A percentile compares a stretch with the other conserved stretches of the same genome.
Evolutionary conservation across 2,797 vertebrate species (phyloP).

Genomic region (Oreortyx pictus): DNA sequence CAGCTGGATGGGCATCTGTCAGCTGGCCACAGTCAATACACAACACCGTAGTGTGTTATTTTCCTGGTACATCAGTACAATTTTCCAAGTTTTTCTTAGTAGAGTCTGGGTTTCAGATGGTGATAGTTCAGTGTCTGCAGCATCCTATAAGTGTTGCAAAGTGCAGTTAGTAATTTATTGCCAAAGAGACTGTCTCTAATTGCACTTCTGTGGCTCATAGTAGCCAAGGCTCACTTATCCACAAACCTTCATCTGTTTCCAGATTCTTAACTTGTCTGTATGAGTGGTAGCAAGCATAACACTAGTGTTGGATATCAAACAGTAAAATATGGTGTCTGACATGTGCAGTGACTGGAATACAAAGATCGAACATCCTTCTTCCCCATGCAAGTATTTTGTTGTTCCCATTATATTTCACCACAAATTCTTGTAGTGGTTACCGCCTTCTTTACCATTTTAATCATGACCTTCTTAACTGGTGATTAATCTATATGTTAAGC

Average conservation of each 20-base stretch:
- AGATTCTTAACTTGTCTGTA: not conserved
- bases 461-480: not conserved
- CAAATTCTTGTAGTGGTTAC: not conserved
- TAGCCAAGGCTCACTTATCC: not conserved
- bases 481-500: not conserved
- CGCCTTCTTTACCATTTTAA: not conserved
- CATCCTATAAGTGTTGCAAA: not conserved
- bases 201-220: not conserved
- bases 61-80: not conserved
- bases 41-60: not conserved
- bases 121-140: not conserved
- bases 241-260: not conserved
- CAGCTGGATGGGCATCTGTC: fast-evolving
- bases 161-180: not conserved
- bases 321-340: not conserved
- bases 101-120: not conserved
- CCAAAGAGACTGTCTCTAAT: not conserved
- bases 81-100: no score
- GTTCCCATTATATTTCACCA: not conserved
- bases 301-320: not conserved
- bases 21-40: not conserved
- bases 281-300: not conserved
- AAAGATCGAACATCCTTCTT: not conserved
- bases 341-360: not conserved
- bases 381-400: not conserved